Percentiles rank a stretch among this genome's conserved stretches.
phyloP scores from a whole-genome alignment of 2,888 invertebrate genomes.

The Galerucella nymphaeae region DNA sequence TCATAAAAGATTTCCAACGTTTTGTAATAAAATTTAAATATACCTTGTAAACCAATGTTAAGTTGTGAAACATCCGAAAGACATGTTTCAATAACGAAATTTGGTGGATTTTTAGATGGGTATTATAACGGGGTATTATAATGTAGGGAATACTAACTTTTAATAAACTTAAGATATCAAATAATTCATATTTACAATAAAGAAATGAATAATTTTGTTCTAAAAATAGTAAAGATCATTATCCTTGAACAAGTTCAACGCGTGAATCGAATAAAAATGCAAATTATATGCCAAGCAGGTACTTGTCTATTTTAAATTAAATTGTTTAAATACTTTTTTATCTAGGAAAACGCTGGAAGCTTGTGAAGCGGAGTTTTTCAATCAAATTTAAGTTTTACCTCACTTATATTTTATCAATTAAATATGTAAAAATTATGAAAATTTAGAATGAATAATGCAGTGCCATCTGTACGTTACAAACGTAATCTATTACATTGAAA shows the following conservation, averaged over 20 bases:
- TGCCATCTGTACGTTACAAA: too few relatives aligned
- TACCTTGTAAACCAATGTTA: conserved; percentile 26
- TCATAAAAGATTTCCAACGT: conserved; percentile 9
- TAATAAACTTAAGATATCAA: background rate
- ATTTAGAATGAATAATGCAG: too few relatives aligned
- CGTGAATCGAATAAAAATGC: conserved; percentile 15
- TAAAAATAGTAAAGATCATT: conserved; percentile 24
- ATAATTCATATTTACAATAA: conserved; percentile 6
- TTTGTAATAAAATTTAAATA: conserved; percentile 35
- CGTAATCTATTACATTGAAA: too few relatives aligned
- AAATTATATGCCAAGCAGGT: background rate
- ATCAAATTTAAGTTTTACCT: too few relatives aligned
- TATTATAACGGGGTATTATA: too few relatives aligned
- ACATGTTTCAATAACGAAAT: background rate
- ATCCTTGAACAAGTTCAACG: conserved; percentile 24
- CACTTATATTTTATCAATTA: too few relatives aligned
- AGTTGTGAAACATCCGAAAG: conserved; percentile 16
- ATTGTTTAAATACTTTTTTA: background rate
- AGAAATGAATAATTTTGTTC: conserved; percentile 23
- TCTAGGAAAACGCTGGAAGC: background rate
- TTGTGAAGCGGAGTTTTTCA: too few relatives aligned
- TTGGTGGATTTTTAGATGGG: background rate
- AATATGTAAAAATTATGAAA: too few relatives aligned
- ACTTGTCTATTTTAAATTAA: background rate
- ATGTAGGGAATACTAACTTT: background rate